Evolutionary conservation across 2,113 vertebrate genomes (phyloP), one percentile per base, ranked within the genome.

Genomic region (Aldabrachelys gigantea): DNA sequence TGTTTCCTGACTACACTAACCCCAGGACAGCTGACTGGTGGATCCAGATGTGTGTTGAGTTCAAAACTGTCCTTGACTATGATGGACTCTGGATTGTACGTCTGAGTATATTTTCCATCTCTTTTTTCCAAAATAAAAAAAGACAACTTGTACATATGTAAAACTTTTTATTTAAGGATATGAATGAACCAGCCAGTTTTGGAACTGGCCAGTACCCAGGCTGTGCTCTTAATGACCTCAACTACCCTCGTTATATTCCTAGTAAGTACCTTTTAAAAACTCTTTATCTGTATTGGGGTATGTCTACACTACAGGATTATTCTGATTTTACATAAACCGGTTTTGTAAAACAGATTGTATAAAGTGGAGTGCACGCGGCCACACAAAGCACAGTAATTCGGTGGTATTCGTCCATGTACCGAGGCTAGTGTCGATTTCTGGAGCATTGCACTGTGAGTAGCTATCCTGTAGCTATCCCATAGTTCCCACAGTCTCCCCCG

Each of bases 81-180:
- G 98, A 99, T 53, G 99, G 98, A 35, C 98, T 99, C 75, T 99
- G 99, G 98, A 99, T 99, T 95, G 98, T 99, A 98, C 95, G 98
- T 99, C 44, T 84, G 56, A 78, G 54, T 89, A 57, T 86, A 89
- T 79, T 54, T 93, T 1, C 19, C 41, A 57, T 47, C 8, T 75
- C 65, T 82, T 88, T 62, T 88, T 89, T 16, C 2, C 10, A 57
- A 69, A 82, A 90, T 22, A 41, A 11, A 91, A 91, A 88, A 89
- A 79, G 2, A 0, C 91, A 69, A 16, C 2, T 92, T 96, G 92
- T 16, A 91, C 6, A 0, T 10, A 6, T 80, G 4, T 91, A 80
- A 44, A 9, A 86, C 10, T 93, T 80, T 95, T 93, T 92, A 80
- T 97, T 97, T 82, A 96, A 99, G 99, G 98, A 99, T 96, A 99